Evolutionary conservation across 2,113 vertebrate species (phyloP), one percentile per base, ranked within the genome.

Genomic region (Lynx canadensis): DNA sequence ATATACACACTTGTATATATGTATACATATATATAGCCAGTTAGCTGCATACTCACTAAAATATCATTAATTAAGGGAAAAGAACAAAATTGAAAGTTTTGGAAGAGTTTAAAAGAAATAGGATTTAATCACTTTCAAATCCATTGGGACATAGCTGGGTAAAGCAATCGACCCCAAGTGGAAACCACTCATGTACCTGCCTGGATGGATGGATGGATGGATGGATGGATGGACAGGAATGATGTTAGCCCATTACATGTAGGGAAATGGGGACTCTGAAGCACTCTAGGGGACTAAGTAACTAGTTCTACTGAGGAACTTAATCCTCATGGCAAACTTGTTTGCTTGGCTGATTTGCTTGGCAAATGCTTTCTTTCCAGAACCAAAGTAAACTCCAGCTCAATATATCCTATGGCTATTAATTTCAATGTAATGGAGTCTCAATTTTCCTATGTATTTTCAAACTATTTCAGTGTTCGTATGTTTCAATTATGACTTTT

Each of bases 101-200:
- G 69, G 23, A 89, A 36, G 27, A 33, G 45, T 66, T 52, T 65
- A 63, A 88, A 82, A 79, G 11, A 95, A 93, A 60, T 14, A 25
- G 3, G 8, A 45, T 52, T 66, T 27, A 81, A 18, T 50, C 23
- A n/a, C 13, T 76, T 84, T 83, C 25, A 79, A 60, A 76, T 19
- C 0, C 16, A 10, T 18, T 76, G 12, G 12, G 68, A 60, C 5
- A 5, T 48, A 29, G 48, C 11, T 18, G 81, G 31, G 7, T 48
- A 68, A 41, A 83, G 38, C 13, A 80, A 25, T 0, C 81, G 13
- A 48, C 21, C 50, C 6, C 2, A 69, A 8, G 36, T 18, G 13
- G 45, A 73, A 76, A 25, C 2, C 60, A 33, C 31, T 63, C 23
- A 41, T 0, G 0, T 15, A 1, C 3, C 25, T 11, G 1, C 38